Evolutionary conservation across 1,140 invertebrate species (phyloP).

Genomic region (Drosophila athabasca): DNA sequence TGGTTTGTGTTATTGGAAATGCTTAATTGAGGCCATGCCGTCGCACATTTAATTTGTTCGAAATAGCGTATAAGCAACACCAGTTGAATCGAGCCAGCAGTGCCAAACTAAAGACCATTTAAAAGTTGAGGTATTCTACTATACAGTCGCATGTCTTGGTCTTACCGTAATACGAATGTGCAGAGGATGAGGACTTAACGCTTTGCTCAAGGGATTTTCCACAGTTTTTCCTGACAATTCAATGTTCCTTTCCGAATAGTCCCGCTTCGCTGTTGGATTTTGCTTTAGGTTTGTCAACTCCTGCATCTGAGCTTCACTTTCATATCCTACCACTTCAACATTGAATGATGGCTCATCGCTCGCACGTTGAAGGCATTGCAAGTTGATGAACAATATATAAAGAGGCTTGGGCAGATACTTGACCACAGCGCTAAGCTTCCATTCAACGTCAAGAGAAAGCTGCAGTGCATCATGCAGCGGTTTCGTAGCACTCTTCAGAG

Average conservation of each 20-base stretch:
- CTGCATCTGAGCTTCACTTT: constrained; percentile 88
- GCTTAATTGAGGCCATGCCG: constrained; percentile 40
- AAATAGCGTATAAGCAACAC: constrained; percentile 52
- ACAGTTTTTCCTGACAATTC: constrained; percentile 63
- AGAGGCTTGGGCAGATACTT: constrained; percentile 91
- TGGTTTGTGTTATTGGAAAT: constrained; percentile 16
- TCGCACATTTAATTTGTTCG: constrained; percentile 52
- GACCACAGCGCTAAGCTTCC: constrained; percentile 90
- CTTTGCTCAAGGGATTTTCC: constrained; percentile 50
- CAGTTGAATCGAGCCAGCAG: constrained; percentile 37
- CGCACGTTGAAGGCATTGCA: constrained; percentile 90
- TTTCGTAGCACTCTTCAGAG: constrained; percentile 91
- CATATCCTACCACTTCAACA: constrained; percentile 90
- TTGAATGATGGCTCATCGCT: constrained; percentile 87
- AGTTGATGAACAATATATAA: constrained; percentile 94
- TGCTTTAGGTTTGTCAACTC: constrained; percentile 85
- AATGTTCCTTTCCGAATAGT: constrained; percentile 77
- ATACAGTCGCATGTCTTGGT: neutral
- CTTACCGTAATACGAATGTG: constrained; percentile 87
- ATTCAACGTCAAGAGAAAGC: constrained; percentile 90
- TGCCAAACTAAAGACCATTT: constrained; percentile 37
- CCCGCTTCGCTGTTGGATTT: constrained; percentile 58
- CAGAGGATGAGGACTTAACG: constrained; percentile 88
- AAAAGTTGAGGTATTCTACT: neutral
- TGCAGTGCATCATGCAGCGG: constrained; percentile 95